Evolutionary conservation across 64 coral and sea anemone species (phyloP).

Genomic region (Cladopsammia gracilis): DNA sequence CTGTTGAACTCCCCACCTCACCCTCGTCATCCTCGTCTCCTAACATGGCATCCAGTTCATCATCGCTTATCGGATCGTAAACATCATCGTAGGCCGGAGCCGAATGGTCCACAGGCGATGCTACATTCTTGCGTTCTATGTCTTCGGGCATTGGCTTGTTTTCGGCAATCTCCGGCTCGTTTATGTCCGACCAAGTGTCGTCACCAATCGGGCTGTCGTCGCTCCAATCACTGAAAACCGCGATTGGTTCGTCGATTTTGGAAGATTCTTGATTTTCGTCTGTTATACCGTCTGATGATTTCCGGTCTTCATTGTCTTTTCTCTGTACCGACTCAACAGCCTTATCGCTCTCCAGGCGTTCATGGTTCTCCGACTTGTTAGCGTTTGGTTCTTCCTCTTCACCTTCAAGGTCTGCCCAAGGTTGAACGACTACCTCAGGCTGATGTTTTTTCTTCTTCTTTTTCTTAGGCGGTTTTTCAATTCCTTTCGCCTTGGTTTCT

Average conservation of each 20-base stretch:
- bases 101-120: neutral
- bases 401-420: conserved; percentile 90
- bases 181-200: conserved; percentile 82
- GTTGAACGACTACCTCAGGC: conserved; percentile 91
- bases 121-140: neutral
- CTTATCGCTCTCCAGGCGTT: neutral
- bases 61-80: conserved; percentile 99
- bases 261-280: conserved; percentile 32
- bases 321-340: neutral
- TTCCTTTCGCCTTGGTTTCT: conserved; percentile 59
- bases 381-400: conserved; percentile 68
- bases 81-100: conserved; percentile 88
- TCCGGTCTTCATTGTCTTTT: neutral
- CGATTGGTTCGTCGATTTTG: conserved; percentile 56
- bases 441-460: conserved; percentile 97
- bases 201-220: conserved; percentile 92
- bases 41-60: conserved; percentile 95
- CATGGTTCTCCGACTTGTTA: conserved; percentile 30
- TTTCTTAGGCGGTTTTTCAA: conserved; percentile 90
- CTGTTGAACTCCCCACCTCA: conserved; percentile 23
- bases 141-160: conserved; percentile 8
- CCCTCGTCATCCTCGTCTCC: conserved; percentile 80
- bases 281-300: neutral
- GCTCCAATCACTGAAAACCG: conserved; percentile 96
- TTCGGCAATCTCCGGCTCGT: conserved; percentile 61